Percentiles rank a stretch among this genome's conserved stretches.
phyloP scores from a whole-genome alignment of 2,113 vertebrate species.

The Ailuropoda melanoleuca region DNA sequence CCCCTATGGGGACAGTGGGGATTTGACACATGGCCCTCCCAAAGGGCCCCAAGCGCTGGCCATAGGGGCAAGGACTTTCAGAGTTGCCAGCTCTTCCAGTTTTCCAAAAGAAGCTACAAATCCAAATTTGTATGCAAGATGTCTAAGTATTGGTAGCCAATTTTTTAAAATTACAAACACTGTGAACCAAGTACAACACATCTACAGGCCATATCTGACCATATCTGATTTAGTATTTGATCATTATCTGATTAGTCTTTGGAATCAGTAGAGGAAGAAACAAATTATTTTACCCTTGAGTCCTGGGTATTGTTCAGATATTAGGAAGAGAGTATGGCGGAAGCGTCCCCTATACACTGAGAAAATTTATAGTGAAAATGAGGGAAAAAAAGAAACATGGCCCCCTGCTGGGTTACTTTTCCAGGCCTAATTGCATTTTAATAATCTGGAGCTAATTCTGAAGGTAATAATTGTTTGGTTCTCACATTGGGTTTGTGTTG shows the following conservation, averaged over 20 bases:
- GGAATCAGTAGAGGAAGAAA: not conserved
- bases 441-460: constrained; percentile 31
- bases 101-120: not conserved
- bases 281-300: not conserved
- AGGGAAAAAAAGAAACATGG: not conserved
- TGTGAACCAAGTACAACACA: not conserved
- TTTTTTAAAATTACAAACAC: not conserved
- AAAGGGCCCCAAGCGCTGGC: not conserved
- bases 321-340: not conserved
- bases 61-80: not conserved
- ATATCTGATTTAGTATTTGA: not conserved
- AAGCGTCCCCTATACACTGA: not conserved
- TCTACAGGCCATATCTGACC: not conserved
- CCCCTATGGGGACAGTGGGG: too few relatives aligned
- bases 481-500: constrained; percentile 63
- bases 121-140: not conserved
- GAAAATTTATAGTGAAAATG: constrained; percentile 20
- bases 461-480: constrained; percentile 58
- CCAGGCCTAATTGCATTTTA: constrained; percentile 52
- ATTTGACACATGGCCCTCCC: not conserved
- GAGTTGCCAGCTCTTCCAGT: not conserved
- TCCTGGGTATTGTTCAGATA: not conserved
- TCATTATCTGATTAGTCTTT: not conserved
- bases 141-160: not conserved
- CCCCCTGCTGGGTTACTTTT: constrained; percentile 37